Evolutionary conservation across 2,888 invertebrate species (phyloP).

Genomic region (Opisthograptis luteolata): DNA sequence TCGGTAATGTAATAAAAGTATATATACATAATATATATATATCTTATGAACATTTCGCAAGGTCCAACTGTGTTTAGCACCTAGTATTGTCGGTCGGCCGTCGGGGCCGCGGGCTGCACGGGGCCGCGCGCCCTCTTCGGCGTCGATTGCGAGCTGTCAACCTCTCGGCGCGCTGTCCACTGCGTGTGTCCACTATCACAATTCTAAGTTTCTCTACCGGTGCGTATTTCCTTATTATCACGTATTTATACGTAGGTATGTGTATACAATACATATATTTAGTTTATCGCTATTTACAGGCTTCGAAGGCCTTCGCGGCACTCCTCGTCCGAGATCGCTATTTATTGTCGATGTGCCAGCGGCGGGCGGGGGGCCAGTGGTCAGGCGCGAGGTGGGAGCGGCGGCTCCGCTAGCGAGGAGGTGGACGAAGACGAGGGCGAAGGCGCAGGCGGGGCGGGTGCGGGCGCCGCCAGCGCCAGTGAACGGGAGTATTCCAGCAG

Average conservation of each 20-base stretch:
- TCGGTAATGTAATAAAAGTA: conserved; percentile 73
- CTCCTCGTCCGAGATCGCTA: conserved; percentile 64
- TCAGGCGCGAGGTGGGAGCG: conserved; percentile 81
- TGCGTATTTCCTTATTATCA: conserved; percentile 79
- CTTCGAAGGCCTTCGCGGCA: conserved; percentile 65
- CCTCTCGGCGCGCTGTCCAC: conserved; percentile 56
- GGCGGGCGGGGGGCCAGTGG: conserved; percentile 83
- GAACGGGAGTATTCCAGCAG: conserved; percentile 90
- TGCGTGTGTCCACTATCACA: conserved; percentile 77
- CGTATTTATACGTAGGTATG: conserved; percentile 80
- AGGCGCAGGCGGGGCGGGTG: conserved; percentile 75
- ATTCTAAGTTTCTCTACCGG: conserved; percentile 82
- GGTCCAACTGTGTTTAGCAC: conserved; percentile 80
- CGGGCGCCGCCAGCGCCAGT: conserved; percentile 55
- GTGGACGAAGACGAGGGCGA: conserved; percentile 86
- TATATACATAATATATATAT: too few relatives aligned
- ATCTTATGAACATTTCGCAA: conserved; percentile 75
- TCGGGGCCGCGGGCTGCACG: conserved; percentile 41
- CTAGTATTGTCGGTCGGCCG: conserved; percentile 83
- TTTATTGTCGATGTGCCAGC: conserved; percentile 81
- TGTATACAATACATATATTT: conserved; percentile 76
- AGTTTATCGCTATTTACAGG: conserved; percentile 76
- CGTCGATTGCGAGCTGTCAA: conserved; percentile 71
- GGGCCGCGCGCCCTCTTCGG: too few relatives aligned
- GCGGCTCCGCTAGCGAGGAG: conserved; percentile 85